Conservation (phyloP, 35 echinoderm and acorn worm genomes). For the Heliocidaris tuberculata region DNA sequence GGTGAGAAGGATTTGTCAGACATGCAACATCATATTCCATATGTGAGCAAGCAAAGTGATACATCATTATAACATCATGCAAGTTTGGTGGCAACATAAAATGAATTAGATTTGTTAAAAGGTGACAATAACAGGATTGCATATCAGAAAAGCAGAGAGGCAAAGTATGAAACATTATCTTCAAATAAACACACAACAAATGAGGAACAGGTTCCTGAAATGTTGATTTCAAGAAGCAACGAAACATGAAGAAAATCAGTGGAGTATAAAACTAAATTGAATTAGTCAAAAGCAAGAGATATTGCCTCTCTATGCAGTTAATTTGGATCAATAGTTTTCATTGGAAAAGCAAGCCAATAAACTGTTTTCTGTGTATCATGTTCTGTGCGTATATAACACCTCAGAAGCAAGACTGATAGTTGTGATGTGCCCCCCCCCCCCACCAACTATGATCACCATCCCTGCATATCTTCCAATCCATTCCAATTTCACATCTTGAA, state of each 20-base stretch:
- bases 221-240: neutral
- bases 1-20: neutral
- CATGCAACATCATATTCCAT: neutral
- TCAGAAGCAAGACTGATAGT: too few species aligned
- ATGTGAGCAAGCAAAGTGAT: too few species aligned
- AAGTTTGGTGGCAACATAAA: neutral
- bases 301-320: neutral
- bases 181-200: neutral
- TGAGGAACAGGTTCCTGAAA: neutral
- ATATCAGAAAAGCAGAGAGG: neutral
- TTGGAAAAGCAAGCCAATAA: too few species aligned
- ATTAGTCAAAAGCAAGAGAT: neutral
- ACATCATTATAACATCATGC: neutral
- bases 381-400: too few species aligned
- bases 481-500: too few species aligned
- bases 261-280: neutral
- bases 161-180: neutral
- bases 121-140: neutral
- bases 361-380: too few species aligned
- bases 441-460: too few species aligned
- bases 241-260: neutral
- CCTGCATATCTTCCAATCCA: too few species aligned
- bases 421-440: too few species aligned
- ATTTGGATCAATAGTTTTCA: too few species aligned
- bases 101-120: neutral